These are phyloP conservation scores for Drosophila mauritiana DNA, from an alignment of 1,140 invertebrate species.

Conservation along the genomic window DNA sequence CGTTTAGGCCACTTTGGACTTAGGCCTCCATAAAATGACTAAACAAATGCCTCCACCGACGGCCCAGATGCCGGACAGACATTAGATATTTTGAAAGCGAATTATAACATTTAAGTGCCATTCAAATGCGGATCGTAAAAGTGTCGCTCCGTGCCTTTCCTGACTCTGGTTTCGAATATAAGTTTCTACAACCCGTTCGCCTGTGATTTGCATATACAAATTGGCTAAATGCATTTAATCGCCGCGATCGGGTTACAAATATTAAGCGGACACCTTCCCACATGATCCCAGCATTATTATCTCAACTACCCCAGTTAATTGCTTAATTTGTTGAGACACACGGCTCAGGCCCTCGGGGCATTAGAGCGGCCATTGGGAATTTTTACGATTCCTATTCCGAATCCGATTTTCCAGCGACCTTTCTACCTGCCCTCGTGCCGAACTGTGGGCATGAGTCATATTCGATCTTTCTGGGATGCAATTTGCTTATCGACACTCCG, in stretches of 20 bases:
- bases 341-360: conserved; percentile 25
- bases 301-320: conserved; percentile 77
- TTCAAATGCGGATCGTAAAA: conserved; percentile 59
- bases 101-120: conserved; percentile 73
- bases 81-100: conserved; percentile 76
- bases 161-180: conserved; percentile 1
- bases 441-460: conserved; percentile 25
- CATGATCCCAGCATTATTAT: conserved; percentile 28
- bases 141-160: conserved; percentile 26
- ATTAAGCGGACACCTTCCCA: conserved; percentile 52
- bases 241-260: conserved; percentile 49
- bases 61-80: conserved; percentile 20
- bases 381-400: conserved; percentile 4
- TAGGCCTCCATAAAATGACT: conserved; percentile 45
- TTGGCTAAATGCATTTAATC: conserved; percentile 69
- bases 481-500: conserved; percentile 71
- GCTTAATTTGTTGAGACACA: conserved; percentile 68
- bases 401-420: conserved; percentile 3
- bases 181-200: conserved; percentile 41
- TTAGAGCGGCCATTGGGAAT: conserved; percentile 31
- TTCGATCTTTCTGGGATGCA: conserved; percentile 53
- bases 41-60: conserved; percentile 45
- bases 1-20: conserved; percentile 39
- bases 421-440: conserved; percentile 33
- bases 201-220: conserved; percentile 64